Evolutionary conservation across 2,797 vertebrate genomes (phyloP).

Genomic region (Hylomyscus alleni): DNA sequence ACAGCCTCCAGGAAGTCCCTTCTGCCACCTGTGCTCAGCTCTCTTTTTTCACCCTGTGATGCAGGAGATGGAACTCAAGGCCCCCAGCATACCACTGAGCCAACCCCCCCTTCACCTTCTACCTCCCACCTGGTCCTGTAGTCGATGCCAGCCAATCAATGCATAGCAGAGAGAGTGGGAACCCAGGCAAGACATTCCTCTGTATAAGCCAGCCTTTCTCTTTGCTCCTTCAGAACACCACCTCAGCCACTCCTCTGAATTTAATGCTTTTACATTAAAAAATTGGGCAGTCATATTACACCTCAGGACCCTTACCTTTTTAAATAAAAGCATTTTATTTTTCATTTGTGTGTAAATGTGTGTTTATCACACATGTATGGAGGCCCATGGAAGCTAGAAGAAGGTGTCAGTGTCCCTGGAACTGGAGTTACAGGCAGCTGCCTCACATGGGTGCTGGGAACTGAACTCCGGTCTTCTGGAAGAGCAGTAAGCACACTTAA

Average conservation of each 20-base stretch:
- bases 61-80: not conserved
- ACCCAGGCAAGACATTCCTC: not conserved
- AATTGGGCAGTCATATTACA: constrained; percentile 75
- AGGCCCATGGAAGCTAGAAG: not conserved
- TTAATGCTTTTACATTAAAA: constrained; percentile 80
- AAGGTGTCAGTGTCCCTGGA: not conserved
- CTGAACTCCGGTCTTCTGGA: not conserved
- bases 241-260: constrained; percentile 1
- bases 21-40: not conserved
- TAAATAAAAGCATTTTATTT: not conserved
- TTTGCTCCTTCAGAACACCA: not conserved
- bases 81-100: not conserved
- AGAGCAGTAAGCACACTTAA: not conserved
- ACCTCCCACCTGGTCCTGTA: not conserved
- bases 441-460: not conserved
- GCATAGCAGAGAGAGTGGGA: not conserved
- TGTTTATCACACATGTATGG: not conserved
- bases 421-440: not conserved
- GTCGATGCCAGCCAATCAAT: not conserved
- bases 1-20: constrained; percentile 7
- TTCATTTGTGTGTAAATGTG: not conserved
- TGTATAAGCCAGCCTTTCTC: not conserved
- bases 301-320: constrained; percentile 58
- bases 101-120: not conserved
- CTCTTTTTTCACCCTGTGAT: not conserved